Evolutionary conservation across 2,797 vertebrate species (phyloP).

Genomic region (Amphiprion clarkii): DNA sequence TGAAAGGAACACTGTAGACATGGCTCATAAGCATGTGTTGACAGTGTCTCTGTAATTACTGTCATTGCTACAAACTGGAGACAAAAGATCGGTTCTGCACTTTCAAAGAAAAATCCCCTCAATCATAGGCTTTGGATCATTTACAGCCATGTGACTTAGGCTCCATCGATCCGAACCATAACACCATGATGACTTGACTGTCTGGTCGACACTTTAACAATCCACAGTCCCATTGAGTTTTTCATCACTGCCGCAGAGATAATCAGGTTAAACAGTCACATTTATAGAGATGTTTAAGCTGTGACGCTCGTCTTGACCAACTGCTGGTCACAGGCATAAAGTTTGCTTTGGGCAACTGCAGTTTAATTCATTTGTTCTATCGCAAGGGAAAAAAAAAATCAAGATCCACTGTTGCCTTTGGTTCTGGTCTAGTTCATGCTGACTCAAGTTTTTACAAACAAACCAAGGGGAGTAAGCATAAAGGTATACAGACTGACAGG

Average conservation of each 20-base stretch:
- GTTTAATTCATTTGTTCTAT: not conserved
- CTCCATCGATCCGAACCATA: not conserved
- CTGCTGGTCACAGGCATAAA: not conserved
- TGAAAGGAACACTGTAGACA: too few species aligned
- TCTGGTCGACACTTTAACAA: not conserved
- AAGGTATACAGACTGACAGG: not conserved
- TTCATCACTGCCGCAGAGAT: not conserved
- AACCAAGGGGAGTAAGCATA: not conserved
- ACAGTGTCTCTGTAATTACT: too few species aligned
- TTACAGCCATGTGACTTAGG: slow-evolving; percentile 5
- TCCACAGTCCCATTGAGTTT: not conserved
- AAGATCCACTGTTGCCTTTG: not conserved
- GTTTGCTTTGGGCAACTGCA: not conserved
- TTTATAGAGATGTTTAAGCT: not conserved
- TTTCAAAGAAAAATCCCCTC: not conserved
- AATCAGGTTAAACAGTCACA: not conserved
- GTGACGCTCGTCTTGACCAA: not conserved
- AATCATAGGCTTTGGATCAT: not conserved
- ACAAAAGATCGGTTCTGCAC: too few species aligned
- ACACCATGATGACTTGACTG: not conserved
- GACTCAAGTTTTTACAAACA: not conserved
- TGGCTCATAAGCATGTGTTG: too few species aligned
- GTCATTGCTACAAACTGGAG: too few species aligned
- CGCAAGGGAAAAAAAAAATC: not conserved
- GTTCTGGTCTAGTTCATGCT: not conserved